These are phyloP conservation scores for Stenopsyche tienmushanensis DNA, from an alignment of 1,140 invertebrate genomes.

Conservation along the genomic window DNA sequence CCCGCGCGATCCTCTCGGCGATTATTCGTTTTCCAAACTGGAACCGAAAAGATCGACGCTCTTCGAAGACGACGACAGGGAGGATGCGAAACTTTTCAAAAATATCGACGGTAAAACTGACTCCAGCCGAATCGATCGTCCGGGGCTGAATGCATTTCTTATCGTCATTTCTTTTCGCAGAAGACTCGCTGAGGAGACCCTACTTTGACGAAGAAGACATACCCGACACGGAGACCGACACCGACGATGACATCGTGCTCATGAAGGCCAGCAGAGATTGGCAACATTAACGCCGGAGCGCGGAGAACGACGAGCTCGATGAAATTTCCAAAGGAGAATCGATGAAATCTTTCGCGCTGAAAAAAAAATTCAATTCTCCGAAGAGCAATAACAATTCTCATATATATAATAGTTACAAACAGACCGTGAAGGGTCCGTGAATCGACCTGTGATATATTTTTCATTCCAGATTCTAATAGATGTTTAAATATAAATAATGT, in stretches of 20 bases:
- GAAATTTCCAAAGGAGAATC: too few species aligned
- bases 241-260: conserved; percentile 52
- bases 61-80: conserved; percentile 44
- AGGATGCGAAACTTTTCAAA: conserved; percentile 39
- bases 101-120: conserved; percentile 30
- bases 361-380: too few species aligned
- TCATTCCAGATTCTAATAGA: background rate
- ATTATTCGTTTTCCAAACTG: conserved; percentile 50
- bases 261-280: conserved; percentile 49
- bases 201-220: conserved; percentile 54
- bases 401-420: too few species aligned
- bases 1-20: conserved; percentile 42
- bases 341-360: too few species aligned
- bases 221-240: conserved; percentile 51
- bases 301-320: too few species aligned
- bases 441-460: background rate
- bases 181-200: conserved; percentile 50
- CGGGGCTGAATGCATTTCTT: background rate
- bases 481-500: background rate
- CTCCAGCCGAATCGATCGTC: background rate
- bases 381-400: too few species aligned
- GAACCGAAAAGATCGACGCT: conserved; percentile 48
- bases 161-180: conserved; percentile 32
- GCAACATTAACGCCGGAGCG: conserved; percentile 27
- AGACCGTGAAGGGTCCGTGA: background rate